Evolutionary conservation across 2,888 invertebrate species (phyloP).

Genomic region (Yponomeuta cagnagella): DNA sequence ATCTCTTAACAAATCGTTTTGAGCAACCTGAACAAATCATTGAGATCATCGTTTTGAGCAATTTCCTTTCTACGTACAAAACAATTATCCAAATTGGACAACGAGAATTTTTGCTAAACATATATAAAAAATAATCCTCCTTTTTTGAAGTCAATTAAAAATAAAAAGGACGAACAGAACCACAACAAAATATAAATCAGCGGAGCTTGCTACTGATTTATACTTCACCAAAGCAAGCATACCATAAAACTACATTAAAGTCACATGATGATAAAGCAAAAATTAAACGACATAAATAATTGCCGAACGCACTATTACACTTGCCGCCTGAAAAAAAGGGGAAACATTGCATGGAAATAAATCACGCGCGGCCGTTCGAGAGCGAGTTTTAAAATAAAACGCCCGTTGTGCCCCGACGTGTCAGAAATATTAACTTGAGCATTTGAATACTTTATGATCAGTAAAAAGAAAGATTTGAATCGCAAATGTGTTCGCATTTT

Average conservation of each 20-base stretch:
- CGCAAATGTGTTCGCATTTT: conserved; percentile 69
- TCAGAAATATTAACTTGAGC: conserved; percentile 66
- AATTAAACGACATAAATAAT: conserved; percentile 5
- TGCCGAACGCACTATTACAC: conserved; percentile 6
- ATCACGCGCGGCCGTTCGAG: conserved; percentile 33
- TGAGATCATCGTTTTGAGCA: too few relatives aligned
- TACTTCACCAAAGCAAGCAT: neutral
- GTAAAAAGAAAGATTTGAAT: conserved; percentile 71
- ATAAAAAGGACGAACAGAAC: conserved; percentile 12
- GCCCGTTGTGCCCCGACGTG: conserved; percentile 52
- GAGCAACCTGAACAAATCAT: too few relatives aligned
- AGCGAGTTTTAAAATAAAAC: conserved; percentile 27
- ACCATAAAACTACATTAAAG: conserved; percentile 7
- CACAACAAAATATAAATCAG: neutral
- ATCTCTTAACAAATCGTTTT: too few relatives aligned
- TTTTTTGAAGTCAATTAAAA: too few relatives aligned
- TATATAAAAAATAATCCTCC: too few relatives aligned
- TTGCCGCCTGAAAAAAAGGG: conserved; percentile 12
- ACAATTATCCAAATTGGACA: too few relatives aligned
- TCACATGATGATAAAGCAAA: conserved; percentile 8
- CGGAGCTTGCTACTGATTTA: neutral
- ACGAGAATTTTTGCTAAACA: too few relatives aligned
- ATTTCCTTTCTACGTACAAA: too few relatives aligned
- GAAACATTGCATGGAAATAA: conserved; percentile 31
- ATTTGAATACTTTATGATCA: conserved; percentile 74